Percentiles rank a stretch among this genome's conserved stretches.
Evolutionary conservation across 2,113 vertebrate genomes (phyloP).

Genomic region (Trichomycterus rosablanca): DNA sequence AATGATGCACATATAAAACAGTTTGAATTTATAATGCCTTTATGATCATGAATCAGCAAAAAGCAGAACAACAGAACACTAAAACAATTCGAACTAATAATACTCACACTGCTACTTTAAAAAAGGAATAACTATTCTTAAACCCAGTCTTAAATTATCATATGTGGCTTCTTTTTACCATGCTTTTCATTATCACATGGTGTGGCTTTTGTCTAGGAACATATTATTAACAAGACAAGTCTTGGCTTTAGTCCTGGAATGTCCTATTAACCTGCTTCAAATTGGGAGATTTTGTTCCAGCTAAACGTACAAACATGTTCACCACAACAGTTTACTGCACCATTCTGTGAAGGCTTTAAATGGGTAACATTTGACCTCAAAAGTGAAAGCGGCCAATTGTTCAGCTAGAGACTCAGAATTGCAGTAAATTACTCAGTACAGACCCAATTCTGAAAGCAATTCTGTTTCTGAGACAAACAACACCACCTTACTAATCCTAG

Average conservation of each 20-base stretch:
- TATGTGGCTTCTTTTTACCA: slow-evolving; percentile 1
- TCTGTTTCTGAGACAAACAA: slow-evolving; percentile 20
- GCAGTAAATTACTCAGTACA: slow-evolving; percentile 21
- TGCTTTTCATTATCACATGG: not conserved
- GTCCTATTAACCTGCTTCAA: not conserved
- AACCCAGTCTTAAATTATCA: not conserved
- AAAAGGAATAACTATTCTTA: not conserved
- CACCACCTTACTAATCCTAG: not conserved
- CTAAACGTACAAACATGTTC: no score
- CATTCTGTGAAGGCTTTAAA: slow-evolving; percentile 3
- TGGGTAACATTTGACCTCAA: slow-evolving; percentile 9
- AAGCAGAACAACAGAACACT: not conserved
- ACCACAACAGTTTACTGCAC: not conserved
- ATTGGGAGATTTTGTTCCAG: not conserved
- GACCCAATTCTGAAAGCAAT: slow-evolving; percentile 3
- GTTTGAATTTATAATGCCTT: not conserved
- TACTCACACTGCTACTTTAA: not conserved
- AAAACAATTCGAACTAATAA: no score
- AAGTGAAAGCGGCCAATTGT: slow-evolving; percentile 5
- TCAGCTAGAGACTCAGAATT: slow-evolving; percentile 1
- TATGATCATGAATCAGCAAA: not conserved
- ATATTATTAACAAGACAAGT: no score
- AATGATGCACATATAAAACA: no score
- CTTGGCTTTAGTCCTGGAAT: not conserved
- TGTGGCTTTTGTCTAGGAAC: not conserved